Percentiles rank a stretch among this genome's conserved stretches.
phyloP scores from a whole-genome alignment of 1,140 invertebrate genomes.

The Drosophila varians region DNA sequence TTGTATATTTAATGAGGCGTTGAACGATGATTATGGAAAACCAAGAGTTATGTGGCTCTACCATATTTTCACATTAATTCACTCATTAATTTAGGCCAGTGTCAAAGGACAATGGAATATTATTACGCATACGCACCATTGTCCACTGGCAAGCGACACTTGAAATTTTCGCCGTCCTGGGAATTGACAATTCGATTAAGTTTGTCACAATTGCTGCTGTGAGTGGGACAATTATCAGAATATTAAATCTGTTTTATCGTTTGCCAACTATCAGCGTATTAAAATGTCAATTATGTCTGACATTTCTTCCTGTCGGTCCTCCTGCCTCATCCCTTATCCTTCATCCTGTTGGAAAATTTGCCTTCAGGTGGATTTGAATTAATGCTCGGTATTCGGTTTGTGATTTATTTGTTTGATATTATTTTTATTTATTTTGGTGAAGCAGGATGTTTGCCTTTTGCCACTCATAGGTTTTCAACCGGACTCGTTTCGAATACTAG shows the following conservation, averaged over 20 bases:
- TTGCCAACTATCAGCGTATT: slow-evolving; percentile 73
- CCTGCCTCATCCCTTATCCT: neutral
- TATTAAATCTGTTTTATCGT: slow-evolving; percentile 78
- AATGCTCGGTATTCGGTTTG: slow-evolving; percentile 33
- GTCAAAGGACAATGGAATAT: slow-evolving; percentile 7
- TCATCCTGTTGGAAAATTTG: neutral
- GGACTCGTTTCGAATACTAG: slow-evolving; percentile 18
- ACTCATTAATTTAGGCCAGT: slow-evolving; percentile 2
- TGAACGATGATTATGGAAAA: neutral
- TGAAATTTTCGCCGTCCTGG: slow-evolving; percentile 19
- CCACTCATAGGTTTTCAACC: neutral
- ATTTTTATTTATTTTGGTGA: slow-evolving; percentile 31
- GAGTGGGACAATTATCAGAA: slow-evolving; percentile 71
- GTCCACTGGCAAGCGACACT: slow-evolving; percentile 14
- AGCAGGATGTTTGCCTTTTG: slow-evolving; percentile 40
- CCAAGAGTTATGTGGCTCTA: neutral
- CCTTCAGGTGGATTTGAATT: slow-evolving; percentile 36
- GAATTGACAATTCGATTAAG: slow-evolving; percentile 78
- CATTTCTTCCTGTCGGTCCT: slow-evolving; percentile 38
- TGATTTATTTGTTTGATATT: slow-evolving; percentile 50
- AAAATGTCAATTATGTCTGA: slow-evolving; percentile 75
- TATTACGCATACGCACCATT: slow-evolving; percentile 45
- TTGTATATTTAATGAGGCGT: slow-evolving; percentile 10
- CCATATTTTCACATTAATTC: neutral
- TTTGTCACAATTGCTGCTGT: slow-evolving; percentile 61